phyloP scores from a whole-genome alignment of 92 coral and sea anemone genomes.

The Porites evermanni region DNA sequence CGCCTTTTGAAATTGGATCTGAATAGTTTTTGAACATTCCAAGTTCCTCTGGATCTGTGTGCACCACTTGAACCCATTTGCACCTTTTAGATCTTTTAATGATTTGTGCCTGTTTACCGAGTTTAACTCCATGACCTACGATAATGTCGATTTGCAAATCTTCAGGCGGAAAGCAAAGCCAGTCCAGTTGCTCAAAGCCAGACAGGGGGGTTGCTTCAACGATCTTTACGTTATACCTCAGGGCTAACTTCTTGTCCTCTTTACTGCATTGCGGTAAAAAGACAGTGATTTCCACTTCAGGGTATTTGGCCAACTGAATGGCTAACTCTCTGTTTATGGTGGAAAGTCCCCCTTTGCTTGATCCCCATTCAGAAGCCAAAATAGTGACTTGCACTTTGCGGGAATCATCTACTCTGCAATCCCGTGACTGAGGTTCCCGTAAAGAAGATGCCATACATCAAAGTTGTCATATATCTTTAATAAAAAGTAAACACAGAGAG shows the following conservation, averaged over 20 bases:
- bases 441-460: neutral
- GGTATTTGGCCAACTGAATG: constrained; percentile 13
- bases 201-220: neutral
- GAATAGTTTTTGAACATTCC: too few relatives aligned
- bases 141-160: too few relatives aligned
- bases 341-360: constrained; percentile 17
- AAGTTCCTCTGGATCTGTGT: too few relatives aligned
- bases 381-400: neutral
- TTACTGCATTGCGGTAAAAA: constrained; percentile 3
- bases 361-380: constrained; percentile 24
- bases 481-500: too few relatives aligned
- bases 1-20: too few relatives aligned
- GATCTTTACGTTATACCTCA: neutral
- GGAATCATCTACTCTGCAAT: neutral
- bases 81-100: too few relatives aligned
- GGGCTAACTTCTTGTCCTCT: neutral
- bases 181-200: too few relatives aligned
- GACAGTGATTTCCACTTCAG: constrained; percentile 14
- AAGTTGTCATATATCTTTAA: neutral
- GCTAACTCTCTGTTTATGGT: constrained; percentile 24
- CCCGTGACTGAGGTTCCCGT: neutral
- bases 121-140: too few relatives aligned
- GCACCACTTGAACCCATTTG: too few relatives aligned
- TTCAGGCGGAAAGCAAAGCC: too few relatives aligned
- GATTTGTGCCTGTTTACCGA: too few relatives aligned